Evolutionary conservation across 2,888 invertebrate genomes (phyloP), one percentile per base, ranked within the genome.

Genomic region (Muscina levida): DNA sequence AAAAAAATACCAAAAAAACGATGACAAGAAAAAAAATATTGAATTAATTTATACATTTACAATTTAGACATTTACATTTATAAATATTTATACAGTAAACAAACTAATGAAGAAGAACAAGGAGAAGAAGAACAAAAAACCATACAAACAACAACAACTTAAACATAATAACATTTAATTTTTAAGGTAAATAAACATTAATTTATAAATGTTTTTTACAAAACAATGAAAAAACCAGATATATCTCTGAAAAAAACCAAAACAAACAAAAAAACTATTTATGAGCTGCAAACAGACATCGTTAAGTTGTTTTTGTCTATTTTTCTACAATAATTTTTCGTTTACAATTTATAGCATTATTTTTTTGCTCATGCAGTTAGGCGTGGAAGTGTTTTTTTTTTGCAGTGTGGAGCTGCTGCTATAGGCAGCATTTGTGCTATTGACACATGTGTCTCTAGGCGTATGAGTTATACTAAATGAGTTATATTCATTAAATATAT

Each of bases 1-100:
- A 82, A 77, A 72, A 79, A 82, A 84, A 82, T 76, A 77, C 70
- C 75, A 66, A 73, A 51, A 67, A 56, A 13, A 65, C 19, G 68
- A 57, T 57, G 59, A 72, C 57, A 44, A 68, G n/a, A 67, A 75
- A 72, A n/a, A 73, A 79, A 62, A 75, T 79, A 83, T 84, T 77
- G 84, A 86, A 84, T 85, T 87, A 87, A 86, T 85, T 85, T 87
- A 88, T 86, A 88, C 85, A 86, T 85, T 85, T 86, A 86, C 84
- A 81, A 85, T 84, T 83, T 88, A 86, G 85, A 82, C 80, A 70
- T 85, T 85, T 85, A 88, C 83, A 85, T 85, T 84, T 83, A 84
- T 83, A 85, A 80, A 85, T 77, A 81, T 81, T 81, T 81, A 83
- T 82, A 83, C 72, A 81, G 70, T 72, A 80, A 77, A 77, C 73